A percentile compares a stretch with the other conserved stretches of the same genome.
These are phyloP conservation scores for Salpingus planirostris DNA, from an alignment of 2,888 invertebrate species.

Conservation along the genomic window DNA sequence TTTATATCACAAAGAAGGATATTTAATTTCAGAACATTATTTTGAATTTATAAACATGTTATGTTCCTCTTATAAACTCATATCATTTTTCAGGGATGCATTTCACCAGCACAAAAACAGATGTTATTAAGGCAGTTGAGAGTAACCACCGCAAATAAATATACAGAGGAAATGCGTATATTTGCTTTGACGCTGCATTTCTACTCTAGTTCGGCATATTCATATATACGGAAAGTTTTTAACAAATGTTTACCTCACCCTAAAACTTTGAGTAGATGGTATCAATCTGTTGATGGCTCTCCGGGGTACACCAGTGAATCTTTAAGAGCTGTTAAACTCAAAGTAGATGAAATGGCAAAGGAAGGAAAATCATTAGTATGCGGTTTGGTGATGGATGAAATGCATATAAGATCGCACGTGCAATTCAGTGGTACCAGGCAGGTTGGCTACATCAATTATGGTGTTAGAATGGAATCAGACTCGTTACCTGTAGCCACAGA, in stretches of 20 bases:
- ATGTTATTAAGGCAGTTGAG: no score
- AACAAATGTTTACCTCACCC: conserved; percentile 18
- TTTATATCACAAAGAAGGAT: no score
- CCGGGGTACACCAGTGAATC: conserved; percentile 19
- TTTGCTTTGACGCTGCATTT: conserved; percentile 5
- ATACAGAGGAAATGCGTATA: neutral
- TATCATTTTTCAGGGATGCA: neutral
- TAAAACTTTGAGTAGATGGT: conserved; percentile 20
- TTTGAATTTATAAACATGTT: no score
- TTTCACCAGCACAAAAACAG: neutral
- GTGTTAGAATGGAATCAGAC: neutral
- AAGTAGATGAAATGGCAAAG: conserved; percentile 5
- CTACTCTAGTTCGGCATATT: conserved; percentile 16
- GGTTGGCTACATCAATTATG: no score
- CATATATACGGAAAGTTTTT: conserved; percentile 20
- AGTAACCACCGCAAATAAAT: no score
- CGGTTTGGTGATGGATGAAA: conserved; percentile 2
- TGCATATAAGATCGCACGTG: conserved; percentile 1
- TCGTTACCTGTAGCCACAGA: conserved; percentile 1
- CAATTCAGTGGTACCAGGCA: conserved; percentile 1
- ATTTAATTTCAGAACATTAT: no score
- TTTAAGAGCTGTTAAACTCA: no score
- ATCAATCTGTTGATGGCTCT: conserved; percentile 13
- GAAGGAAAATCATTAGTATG: conserved; percentile 1
- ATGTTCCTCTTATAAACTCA: no score